Evolutionary conservation across 2,797 vertebrate genomes (phyloP).

Genomic region (Lepilemur septentrionalis): DNA sequence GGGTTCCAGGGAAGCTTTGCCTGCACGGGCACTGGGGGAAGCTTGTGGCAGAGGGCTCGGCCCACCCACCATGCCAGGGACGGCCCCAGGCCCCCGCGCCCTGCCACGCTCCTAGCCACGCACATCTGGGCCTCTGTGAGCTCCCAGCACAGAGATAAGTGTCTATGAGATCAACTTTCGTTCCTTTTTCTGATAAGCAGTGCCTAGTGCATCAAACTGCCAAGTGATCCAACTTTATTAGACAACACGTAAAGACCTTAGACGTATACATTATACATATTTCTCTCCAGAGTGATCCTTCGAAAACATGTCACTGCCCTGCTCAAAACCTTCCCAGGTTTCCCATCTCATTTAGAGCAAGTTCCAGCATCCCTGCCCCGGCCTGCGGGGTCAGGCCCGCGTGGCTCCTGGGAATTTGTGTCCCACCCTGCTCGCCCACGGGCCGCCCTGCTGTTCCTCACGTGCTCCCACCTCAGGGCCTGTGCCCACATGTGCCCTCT

Average conservation of each 20-base stretch:
- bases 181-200: background rate
- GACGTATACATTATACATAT: background rate
- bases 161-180: background rate
- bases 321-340: background rate
- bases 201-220: background rate
- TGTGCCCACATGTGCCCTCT: background rate
- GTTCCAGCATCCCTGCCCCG: background rate
- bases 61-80: background rate
- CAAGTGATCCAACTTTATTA: background rate
- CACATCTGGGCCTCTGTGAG: background rate
- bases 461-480: background rate
- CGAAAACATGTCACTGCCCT: background rate
- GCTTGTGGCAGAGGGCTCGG: background rate
- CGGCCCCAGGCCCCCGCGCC: background rate
- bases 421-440: rapidly evolving
- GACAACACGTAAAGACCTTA: background rate
- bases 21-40: background rate
- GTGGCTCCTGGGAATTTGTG: background rate
- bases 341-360: background rate
- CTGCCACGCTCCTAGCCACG: background rate
- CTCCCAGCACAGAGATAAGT: background rate
- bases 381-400: background rate
- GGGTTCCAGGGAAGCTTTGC: background rate
- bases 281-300: background rate
- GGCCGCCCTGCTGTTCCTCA: background rate